phyloP scores from a whole-genome alignment of 2,113 vertebrate species.

The Thalassoma bifasciatum region DNA sequence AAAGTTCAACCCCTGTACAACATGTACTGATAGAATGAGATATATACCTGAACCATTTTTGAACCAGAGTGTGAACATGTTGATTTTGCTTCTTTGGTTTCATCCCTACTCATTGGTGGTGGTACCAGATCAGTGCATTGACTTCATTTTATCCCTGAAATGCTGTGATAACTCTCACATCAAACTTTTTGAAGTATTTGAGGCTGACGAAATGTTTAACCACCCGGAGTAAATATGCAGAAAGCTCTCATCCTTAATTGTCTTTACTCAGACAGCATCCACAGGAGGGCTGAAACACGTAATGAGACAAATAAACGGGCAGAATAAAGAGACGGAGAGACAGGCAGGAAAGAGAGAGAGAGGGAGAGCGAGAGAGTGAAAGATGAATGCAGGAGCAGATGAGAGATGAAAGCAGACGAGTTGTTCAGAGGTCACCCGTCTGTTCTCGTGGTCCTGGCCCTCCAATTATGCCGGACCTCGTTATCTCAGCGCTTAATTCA shows the following conservation, averaged over 20 bases:
- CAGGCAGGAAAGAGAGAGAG: neutral
- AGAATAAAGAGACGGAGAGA: neutral
- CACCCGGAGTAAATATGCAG: too few species aligned
- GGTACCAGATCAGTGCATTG: too few species aligned
- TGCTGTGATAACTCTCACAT: too few species aligned
- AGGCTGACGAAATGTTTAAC: too few species aligned
- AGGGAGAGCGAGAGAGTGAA: neutral
- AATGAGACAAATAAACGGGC: neutral
- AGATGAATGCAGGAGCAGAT: slow-evolving; percentile 17
- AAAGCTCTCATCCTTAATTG: neutral
- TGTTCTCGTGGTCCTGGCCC: slow-evolving; percentile 11
- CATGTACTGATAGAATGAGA: too few species aligned
- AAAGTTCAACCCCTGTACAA: too few species aligned
- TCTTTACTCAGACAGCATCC: neutral
- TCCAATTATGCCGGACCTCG: slow-evolving; percentile 52
- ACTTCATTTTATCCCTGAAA: too few species aligned
- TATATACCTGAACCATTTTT: too few species aligned
- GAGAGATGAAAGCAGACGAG: slow-evolving; percentile 22
- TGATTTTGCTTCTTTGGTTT: too few species aligned
- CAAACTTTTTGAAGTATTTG: neutral
- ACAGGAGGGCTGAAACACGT: neutral
- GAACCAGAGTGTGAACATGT: too few species aligned
- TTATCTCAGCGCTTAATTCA: slow-evolving; percentile 44
- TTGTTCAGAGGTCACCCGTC: slow-evolving; percentile 39
- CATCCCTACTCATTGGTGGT: too few species aligned